Evolutionary conservation across 2,888 invertebrate species (phyloP).

Genomic region (Syrphus vitripennis): DNA sequence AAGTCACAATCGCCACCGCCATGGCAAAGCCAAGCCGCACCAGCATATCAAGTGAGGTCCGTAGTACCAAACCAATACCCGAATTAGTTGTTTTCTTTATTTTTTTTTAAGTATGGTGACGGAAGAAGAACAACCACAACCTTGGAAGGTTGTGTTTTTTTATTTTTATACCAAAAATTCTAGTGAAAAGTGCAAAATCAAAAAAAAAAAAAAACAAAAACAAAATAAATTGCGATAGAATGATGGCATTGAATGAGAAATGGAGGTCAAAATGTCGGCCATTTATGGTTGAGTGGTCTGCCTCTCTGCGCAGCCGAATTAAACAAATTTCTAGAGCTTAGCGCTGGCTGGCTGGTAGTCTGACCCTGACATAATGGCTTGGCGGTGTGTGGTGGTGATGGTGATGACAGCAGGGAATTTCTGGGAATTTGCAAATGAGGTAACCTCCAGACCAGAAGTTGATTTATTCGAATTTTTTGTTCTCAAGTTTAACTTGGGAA

Average conservation of each 20-base stretch:
- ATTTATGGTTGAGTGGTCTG: slow-evolving; percentile 6
- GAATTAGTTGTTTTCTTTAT: background rate
- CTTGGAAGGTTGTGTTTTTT: background rate
- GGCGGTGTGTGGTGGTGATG: background rate
- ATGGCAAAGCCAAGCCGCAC: background rate
- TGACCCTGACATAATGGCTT: background rate
- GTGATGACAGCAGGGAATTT: slow-evolving; percentile 60
- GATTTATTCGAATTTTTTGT: slow-evolving; percentile 36
- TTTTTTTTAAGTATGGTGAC: background rate
- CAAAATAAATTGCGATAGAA: slow-evolving; percentile 9
- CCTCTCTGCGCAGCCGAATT: slow-evolving; percentile 39
- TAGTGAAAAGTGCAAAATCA: slow-evolving; percentile 24
- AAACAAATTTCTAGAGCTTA: background rate
- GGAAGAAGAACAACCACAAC: background rate
- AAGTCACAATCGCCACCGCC: background rate
- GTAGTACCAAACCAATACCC: background rate
- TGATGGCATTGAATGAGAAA: slow-evolving; percentile 57
- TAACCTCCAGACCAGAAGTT: slow-evolving; percentile 51
- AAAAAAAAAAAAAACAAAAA: slow-evolving; percentile 5
- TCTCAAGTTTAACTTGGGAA: background rate
- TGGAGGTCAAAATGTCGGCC: slow-evolving; percentile 61
- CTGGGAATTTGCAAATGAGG: slow-evolving; percentile 66
- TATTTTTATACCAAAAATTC: slow-evolving; percentile 39
- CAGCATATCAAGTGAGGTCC: slow-evolving; percentile 35
- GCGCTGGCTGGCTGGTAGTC: background rate